These are phyloP conservation scores for Holotrichia oblita DNA, from an alignment of 1,140 invertebrate genomes.

Conservation along the genomic window DNA sequence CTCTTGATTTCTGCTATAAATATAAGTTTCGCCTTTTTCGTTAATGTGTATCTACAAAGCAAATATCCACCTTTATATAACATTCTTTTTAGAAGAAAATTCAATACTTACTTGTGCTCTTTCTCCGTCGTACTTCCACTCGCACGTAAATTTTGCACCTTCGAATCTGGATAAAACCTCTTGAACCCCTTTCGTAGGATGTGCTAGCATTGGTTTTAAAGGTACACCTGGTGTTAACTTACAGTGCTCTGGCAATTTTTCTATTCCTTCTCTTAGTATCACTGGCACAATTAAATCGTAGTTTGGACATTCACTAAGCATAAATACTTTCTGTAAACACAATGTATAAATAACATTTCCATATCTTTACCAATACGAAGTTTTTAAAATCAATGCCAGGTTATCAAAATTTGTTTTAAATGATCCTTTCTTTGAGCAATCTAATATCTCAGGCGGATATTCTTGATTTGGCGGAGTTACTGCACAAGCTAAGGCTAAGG, in stretches of 20 bases:
- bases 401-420: conserved; percentile 87
- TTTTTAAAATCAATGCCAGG: conserved; percentile 85
- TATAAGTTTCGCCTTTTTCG: conserved; percentile 75
- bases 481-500: conserved; percentile 86
- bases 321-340: conserved; percentile 50
- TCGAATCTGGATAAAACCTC: conserved; percentile 95
- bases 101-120: conserved; percentile 83
- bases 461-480: conserved; percentile 74
- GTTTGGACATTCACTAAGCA: conserved; percentile 90
- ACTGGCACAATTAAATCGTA: conserved; percentile 89
- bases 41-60: conserved; percentile 75
- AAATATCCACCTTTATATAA: not conserved
- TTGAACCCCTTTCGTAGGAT: conserved; percentile 92
- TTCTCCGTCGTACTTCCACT: conserved; percentile 99
- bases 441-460: conserved; percentile 72
- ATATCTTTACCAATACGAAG: conserved; percentile 83
- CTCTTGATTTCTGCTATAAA: conserved; percentile 98
- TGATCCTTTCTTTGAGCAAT: conserved; percentile 69
- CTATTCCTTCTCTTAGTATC: conserved; percentile 82
- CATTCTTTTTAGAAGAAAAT: not conserved
- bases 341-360: conserved; percentile 8
- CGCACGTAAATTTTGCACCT: conserved; percentile 93
- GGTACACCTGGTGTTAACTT: conserved; percentile 93
- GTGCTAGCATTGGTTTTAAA: conserved; percentile 98
- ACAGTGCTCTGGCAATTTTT: conserved; percentile 82